Percentiles rank a stretch among this genome's conserved stretches.
phyloP scores from a whole-genome alignment of 2,888 invertebrate genomes.

The Acronicta alni region DNA sequence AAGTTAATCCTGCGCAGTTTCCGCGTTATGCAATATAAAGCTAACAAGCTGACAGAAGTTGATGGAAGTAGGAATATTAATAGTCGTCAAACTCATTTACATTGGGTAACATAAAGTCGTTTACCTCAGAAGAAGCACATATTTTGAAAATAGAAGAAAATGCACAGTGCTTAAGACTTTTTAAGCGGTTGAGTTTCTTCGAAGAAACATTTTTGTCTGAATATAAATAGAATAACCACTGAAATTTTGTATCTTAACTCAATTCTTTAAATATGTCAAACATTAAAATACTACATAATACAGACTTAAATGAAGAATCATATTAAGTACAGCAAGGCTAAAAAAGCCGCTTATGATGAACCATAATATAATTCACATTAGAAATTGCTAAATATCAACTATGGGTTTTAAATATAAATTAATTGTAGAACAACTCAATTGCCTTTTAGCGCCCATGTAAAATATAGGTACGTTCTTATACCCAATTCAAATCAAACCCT shows the following conservation, averaged over 20 bases:
- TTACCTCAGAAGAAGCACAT: not conserved
- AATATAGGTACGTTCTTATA: not conserved
- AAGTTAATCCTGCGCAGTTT: slow-evolving; percentile 41
- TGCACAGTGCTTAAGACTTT: not conserved
- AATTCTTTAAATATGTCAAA: slow-evolving; percentile 8
- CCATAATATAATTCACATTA: too few species aligned
- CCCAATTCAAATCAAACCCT: slow-evolving; percentile 6
- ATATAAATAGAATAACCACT: slow-evolving; percentile 7
- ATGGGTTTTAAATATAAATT: too few species aligned
- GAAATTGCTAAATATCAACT: too few species aligned
- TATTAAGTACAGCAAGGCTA: too few species aligned
- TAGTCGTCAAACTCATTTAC: slow-evolving; percentile 11
- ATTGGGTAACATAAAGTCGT: not conserved
- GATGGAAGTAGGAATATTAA: slow-evolving; percentile 26
- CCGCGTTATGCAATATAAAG: slow-evolving; percentile 47
- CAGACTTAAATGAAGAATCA: too few species aligned
- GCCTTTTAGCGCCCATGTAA: too few species aligned
- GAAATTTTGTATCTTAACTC: slow-evolving; percentile 1
- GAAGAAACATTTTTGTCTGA: slow-evolving; percentile 5
- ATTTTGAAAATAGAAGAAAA: slow-evolving; percentile 5
- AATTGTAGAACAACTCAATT: too few species aligned
- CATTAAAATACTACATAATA: not conserved
- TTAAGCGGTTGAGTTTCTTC: slow-evolving; percentile 14
- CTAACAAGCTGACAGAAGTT: slow-evolving; percentile 38
- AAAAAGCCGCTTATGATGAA: too few species aligned